Base-by-base conservation (phyloP, 1,140 invertebrate genomes). In the Spodoptera litura region DNA sequence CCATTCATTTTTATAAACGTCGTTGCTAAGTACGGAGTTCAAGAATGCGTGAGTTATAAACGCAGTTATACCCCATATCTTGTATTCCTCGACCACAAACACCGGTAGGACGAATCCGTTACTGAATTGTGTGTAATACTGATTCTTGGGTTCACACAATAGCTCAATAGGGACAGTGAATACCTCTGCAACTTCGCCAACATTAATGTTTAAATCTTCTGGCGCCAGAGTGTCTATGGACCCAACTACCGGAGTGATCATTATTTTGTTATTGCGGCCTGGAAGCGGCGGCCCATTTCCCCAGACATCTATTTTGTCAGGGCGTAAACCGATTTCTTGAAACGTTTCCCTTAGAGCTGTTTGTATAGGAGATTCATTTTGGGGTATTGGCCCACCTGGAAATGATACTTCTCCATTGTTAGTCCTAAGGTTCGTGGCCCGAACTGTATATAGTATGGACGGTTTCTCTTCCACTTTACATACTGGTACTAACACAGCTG, bases 381-480 rank as follows among this genome's bases (percentile, higher is more conserved):
- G 87, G 85, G 98, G 97, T 58, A 95, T 94, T 93, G 97, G 97
- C 3, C 98, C 98, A 58, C 98, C 98, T 0, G 98, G 98, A 95
- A 99, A 99, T 52, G 97, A 97, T 12, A 98, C 96, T 93, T 99
- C 97, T 3, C 98, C 97, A 79, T 96, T 95, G 87, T 98, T 97
- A 0, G 95, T 95, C 76, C 95, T 96, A 31, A 99, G 87, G 80
- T 96, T 96, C 3, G 95, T 90, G 0, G 97, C 97, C 55, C 98
- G 95, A 13, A 98, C 92, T 0, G 98, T 99, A 83, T 98, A 98
- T 0, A 99, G 90, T 27, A 99, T 84, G 10, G 97, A 97, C 4
- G 98, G 90, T 83, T 96, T 95, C 35, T 96, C 95, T 64, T 97
- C 95, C n/a, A 96, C 92, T 15, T 95, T 91, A 90, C 97, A 98